A percentile compares a stretch with the other conserved stretches of the same genome.
Evolutionary conservation across 2,113 vertebrate genomes (phyloP).

Genomic region (Macrotus californicus): DNA sequence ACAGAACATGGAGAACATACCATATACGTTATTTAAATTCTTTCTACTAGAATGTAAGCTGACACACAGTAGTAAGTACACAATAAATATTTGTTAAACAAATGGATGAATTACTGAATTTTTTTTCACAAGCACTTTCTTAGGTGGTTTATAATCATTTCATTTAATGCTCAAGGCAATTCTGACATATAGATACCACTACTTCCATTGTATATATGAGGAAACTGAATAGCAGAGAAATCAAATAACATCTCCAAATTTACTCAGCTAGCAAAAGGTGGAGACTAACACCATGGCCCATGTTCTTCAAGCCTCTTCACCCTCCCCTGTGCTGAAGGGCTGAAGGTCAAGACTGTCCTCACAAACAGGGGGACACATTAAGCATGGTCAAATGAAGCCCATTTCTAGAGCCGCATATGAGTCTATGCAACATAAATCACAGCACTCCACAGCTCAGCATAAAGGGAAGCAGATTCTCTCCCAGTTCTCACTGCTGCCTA

Average conservation of each 20-base stretch:
- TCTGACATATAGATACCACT: not conserved
- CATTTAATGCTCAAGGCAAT: constrained; percentile 4
- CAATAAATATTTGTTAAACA: not conserved
- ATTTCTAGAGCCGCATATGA: not conserved
- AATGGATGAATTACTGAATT: not conserved
- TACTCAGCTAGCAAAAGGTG: not conserved
- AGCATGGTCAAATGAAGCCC: not conserved
- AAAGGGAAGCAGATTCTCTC: not conserved
- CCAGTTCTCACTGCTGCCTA: not conserved
- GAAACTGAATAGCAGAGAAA: not conserved
- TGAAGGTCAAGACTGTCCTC: not conserved
- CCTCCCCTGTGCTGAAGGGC: not conserved
- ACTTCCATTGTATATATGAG: not conserved
- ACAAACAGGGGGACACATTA: not conserved
- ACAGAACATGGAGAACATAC: not conserved
- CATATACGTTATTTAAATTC: not conserved
- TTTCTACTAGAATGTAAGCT: not conserved
- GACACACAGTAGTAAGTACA: not conserved
- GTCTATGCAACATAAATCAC: not conserved
- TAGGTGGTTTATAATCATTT: not conserved
- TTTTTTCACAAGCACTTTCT: not conserved
- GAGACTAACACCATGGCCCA: not conserved
- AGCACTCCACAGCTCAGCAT: not conserved
- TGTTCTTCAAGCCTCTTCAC: not conserved
- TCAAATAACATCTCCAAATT: not conserved